Evolutionary conservation across 2,797 vertebrate genomes (phyloP), one percentile per base, ranked within the genome.

Genomic region (Clamator glandarius): DNA sequence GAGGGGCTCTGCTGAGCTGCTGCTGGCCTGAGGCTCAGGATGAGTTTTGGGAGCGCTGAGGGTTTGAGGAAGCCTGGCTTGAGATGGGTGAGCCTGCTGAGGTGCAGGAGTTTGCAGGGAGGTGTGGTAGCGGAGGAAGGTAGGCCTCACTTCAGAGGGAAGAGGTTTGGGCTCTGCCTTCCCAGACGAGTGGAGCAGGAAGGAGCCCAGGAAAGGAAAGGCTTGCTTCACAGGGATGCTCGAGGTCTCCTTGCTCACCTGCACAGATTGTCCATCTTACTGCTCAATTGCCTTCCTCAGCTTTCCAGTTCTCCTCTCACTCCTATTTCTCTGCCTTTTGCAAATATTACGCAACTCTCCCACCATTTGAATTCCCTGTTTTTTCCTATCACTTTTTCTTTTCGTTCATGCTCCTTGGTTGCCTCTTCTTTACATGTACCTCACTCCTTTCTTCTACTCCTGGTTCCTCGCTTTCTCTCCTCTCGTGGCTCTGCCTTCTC

Each of bases 11-110:
- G 48, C 51, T 58, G 36, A 21, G 64, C 44, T 50, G 74, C n/a
- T 1, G 16, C n/a, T 52, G 72, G 3, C 19, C 2, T 0, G 31
- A 12, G 57, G 44, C 51, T 52, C 3, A 39, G 39, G 39, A 39
- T 39, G 39, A 39, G 39, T 39, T 39, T 39, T 39, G 39, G 39
- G 39, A 39, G 39, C 12, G 39, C 39, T 39, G 39, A 39, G 39
- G 39, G 39, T 39, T n/a, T n/a, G 39, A 39, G 39, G 39, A 39
- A 39, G 39, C 39, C 39, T 12, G 12, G 39, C 39, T 39, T 39
- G 39, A 39, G 39, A 39, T 9, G 39, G 39, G 12, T 39, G 39
- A 39, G 39, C 39, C n/a, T 39, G 39, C 39, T 39, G 39, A 33
- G 58, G 31, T 3, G 5, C 1, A 8, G 62, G 3, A 1, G 11